These are phyloP conservation scores for Halcyon chelicuti DNA, from an alignment of 2,797 vertebrate genomes.

Conservation along the genomic window DNA sequence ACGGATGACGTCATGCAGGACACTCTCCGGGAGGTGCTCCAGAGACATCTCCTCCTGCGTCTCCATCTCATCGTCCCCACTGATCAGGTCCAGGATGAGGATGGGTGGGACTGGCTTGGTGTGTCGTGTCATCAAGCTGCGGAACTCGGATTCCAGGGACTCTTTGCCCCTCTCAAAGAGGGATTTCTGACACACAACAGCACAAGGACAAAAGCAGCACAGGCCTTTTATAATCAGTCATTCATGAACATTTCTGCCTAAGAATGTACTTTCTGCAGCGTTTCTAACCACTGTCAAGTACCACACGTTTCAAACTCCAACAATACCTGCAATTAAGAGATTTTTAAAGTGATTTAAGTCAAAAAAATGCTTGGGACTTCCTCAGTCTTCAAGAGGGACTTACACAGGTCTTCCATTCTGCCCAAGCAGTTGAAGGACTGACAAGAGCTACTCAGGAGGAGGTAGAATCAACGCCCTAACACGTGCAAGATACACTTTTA, in stretches of 20 bases:
- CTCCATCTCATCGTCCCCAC: constrained; percentile 92
- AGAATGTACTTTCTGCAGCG: neutral
- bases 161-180: constrained; percentile 96
- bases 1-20: constrained; percentile 90
- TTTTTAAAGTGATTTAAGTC: neutral
- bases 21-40: constrained; percentile 92
- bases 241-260: neutral
- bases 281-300: neutral
- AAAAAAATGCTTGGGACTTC: neutral
- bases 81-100: constrained; percentile 93
- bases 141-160: constrained; percentile 93
- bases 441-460: neutral
- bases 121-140: constrained; percentile 91
- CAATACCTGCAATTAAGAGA: neutral
- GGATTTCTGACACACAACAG: constrained; percentile 85
- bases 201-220: neutral
- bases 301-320: neutral
- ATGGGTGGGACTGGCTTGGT: constrained; percentile 93
- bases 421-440: neutral
- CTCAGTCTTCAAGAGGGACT: neutral
- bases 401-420: neutral
- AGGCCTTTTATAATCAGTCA: neutral
- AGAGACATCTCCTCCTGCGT: constrained; percentile 89
- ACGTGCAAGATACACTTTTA: neutral
- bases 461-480: neutral